A percentile compares a stretch with the other conserved stretches of the same genome.
Conservation (phyloP, 2,113 vertebrate genomes). For the Python bivittatus region DNA sequence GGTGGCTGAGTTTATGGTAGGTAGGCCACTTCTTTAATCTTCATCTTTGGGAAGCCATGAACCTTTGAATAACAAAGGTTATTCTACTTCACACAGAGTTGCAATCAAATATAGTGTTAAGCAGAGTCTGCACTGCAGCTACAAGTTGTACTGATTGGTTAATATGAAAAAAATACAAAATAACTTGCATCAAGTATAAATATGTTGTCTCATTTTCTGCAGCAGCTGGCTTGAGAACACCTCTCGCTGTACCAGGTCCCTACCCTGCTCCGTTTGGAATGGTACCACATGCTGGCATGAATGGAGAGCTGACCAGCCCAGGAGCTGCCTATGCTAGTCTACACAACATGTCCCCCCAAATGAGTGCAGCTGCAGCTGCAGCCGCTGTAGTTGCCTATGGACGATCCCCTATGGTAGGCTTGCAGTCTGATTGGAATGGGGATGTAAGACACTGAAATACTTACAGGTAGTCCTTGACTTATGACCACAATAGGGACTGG, state of each 20-base stretch:
- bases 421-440: not conserved
- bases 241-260: conserved; percentile 88
- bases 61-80: conserved; percentile 25
- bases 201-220: conserved; percentile 20
- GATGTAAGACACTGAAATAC: conserved; percentile 20
- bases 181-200: not conserved
- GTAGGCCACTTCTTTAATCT: not conserved
- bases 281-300: conserved; percentile 90
- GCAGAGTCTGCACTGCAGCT: conserved; percentile 36
- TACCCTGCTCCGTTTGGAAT: conserved; percentile 91
- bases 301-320: conserved; percentile 88
- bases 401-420: conserved; percentile 88
- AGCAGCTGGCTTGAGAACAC: conserved; percentile 90
- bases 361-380: conserved; percentile 88
- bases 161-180: not conserved
- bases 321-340: conserved; percentile 90
- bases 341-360: conserved; percentile 96
- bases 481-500: rapidly evolving
- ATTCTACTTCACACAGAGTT: conserved; percentile 31
- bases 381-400: conserved; percentile 90
- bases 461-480: conserved; percentile 33
- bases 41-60: not conserved
- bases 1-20: not conserved
- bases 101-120: conserved; percentile 19
- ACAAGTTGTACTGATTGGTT: not conserved